Base-by-base conservation (phyloP, 2,888 invertebrate species). In the Leucozona laternaria region DNA sequence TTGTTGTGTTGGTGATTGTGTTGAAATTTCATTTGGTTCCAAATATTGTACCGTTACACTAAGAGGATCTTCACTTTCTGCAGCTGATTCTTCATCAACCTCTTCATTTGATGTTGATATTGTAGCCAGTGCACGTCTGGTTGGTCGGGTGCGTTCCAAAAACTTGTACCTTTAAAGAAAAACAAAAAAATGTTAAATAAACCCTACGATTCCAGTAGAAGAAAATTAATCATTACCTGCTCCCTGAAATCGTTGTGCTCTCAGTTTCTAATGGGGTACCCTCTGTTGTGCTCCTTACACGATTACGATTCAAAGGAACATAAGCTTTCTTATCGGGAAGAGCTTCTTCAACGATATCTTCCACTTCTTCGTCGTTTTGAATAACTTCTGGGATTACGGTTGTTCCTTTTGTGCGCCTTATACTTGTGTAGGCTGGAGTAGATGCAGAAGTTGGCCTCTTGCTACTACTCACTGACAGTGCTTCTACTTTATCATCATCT, bases 381-480 rank as follows among this genome's bases (percentile, higher is more conserved):
- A 48, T n/a, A 0, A 62, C 53, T 4, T 88, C 88, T 5, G 89
- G 60, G 15, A 53, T 88, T 0, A 88, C 45, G 31, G 90, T 93
- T 0, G 94, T 93, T 15, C 95, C 95, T 89, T 94, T 94, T 0
- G 95, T 94, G 82, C 97, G 93, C 60, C 95, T 93, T 34, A 96
- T 96, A 72, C 95, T 96, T 0, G 96, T 95, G 89, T 97, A 97
- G 88, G 96, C 95, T 0, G 94, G 93, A 10, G 93, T 94, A 22
- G 91, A 91, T 11, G 92, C 82, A 13, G 88, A 83, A 2, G 87
- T 57, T 0, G 90, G 88, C 34, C 90, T 89, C 10, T 79, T 88
- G 0, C 90, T 90, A 25, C 83, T 87, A 34, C 80, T 88, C 4
- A 40, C 43, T n/a, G 25, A 60, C 4, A 50, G 13, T 6, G 79